Evolutionary conservation across 2,888 invertebrate genomes (phyloP).

Genomic region (Cryptus armator): DNA sequence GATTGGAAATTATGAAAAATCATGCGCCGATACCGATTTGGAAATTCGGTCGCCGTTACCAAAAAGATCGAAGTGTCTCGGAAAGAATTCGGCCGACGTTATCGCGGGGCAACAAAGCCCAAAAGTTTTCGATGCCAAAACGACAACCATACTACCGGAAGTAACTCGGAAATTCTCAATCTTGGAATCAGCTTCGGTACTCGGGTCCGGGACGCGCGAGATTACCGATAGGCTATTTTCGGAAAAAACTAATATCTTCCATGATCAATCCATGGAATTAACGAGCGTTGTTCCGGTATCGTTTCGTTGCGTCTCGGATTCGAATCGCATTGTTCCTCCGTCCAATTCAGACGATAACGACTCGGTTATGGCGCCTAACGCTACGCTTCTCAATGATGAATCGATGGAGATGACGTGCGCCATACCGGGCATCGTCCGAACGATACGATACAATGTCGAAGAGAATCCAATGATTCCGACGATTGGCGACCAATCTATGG

Average conservation of each 20-base stretch:
- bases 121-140: background rate
- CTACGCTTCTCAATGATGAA: constrained; percentile 42
- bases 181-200: background rate
- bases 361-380: background rate
- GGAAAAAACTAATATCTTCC: constrained; percentile 10
- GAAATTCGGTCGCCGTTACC: constrained; percentile 21
- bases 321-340: background rate
- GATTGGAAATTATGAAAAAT: background rate
- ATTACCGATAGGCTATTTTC: background rate
- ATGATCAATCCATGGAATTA: constrained; percentile 62
- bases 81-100: constrained; percentile 1
- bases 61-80: constrained; percentile 20
- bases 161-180: background rate
- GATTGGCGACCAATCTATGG: constrained; percentile 63
- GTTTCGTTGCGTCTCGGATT: background rate
- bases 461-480: constrained; percentile 12
- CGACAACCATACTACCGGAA: background rate
- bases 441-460: background rate
- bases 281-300: constrained; percentile 50
- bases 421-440: constrained; percentile 33
- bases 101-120: background rate
- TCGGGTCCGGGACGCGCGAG: background rate
- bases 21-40: background rate
- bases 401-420: constrained; percentile 70
- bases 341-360: background rate